Percentiles rank a stretch among this genome's conserved stretches.
Evolutionary conservation across 2,113 vertebrate genomes (phyloP).

Genomic region (Tursiops truncatus): DNA sequence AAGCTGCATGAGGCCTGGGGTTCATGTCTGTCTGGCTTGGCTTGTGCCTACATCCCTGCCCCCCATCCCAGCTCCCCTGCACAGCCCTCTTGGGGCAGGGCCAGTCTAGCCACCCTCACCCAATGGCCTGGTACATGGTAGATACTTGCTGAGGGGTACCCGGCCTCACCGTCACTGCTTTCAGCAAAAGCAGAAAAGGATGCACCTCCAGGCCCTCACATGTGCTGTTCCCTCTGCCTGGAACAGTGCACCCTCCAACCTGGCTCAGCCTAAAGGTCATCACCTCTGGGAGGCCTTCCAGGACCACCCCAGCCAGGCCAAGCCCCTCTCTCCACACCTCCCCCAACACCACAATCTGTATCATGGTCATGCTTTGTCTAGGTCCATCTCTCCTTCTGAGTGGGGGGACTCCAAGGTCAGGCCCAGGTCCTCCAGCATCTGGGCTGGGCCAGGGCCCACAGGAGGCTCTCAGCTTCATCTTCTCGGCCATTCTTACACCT

Average conservation of each 20-base stretch:
- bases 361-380: not conserved
- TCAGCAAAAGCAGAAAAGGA: not conserved
- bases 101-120: not conserved
- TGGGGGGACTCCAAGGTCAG: not conserved
- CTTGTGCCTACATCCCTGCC: not conserved
- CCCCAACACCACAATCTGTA: too few relatives aligned
- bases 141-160: not conserved
- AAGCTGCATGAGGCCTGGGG: not conserved
- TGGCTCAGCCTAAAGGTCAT: not conserved
- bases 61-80: not conserved
- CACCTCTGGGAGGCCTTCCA: not conserved
- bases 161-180: not conserved
- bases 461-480: not conserved
- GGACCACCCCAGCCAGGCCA: not conserved
- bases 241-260: not conserved
- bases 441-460: not conserved
- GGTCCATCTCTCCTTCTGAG: not conserved
- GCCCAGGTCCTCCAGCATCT: not conserved
- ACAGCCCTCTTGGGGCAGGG: not conserved
- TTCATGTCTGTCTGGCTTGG: not conserved
- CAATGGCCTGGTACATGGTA: not conserved
- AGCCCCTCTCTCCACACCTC: not conserved
- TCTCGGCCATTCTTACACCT: not conserved
- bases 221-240: not conserved
- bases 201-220: not conserved